Evolutionary conservation across 2,888 invertebrate genomes (phyloP).

Genomic region (Agrenia bidenticulata): DNA sequence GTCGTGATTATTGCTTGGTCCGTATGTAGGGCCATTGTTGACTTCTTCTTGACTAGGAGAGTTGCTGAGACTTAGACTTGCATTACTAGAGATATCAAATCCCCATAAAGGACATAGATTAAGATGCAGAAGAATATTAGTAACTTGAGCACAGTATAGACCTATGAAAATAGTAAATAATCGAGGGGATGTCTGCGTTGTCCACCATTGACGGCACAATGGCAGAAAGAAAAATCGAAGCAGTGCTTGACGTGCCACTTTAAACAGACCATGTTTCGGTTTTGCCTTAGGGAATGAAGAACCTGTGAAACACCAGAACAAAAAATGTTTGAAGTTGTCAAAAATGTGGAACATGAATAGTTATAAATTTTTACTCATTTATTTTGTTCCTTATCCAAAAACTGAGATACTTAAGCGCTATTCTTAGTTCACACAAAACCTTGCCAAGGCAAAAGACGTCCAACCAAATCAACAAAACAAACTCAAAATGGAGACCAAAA

Average conservation of each 20-base stretch:
- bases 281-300: slow-evolving; percentile 95
- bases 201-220: slow-evolving; percentile 84
- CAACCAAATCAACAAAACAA: too few species aligned
- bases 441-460: background rate
- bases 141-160: slow-evolving; percentile 73
- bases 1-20: slow-evolving; percentile 6
- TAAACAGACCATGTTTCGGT: slow-evolving; percentile 85
- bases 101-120: slow-evolving; percentile 11
- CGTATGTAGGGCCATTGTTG: background rate
- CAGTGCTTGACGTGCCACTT: slow-evolving; percentile 79
- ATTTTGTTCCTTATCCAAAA: background rate
- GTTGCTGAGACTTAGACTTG: background rate
- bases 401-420: background rate
- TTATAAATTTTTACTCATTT: slow-evolving; percentile 2
- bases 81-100: slow-evolving; percentile 21
- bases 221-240: slow-evolving; percentile 81
- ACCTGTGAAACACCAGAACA: slow-evolving; percentile 61
- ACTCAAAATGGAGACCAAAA: background rate
- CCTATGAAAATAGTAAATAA: slow-evolving; percentile 71
- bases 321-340: too few species aligned
- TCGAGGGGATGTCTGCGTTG: slow-evolving; percentile 77
- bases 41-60: slow-evolving; percentile 1
- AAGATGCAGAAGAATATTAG: slow-evolving; percentile 57
- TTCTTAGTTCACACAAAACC: slow-evolving; percentile 8
- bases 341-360: background rate